phyloP scores from a whole-genome alignment of 1,140 invertebrate species.

The Drosophila setifemur region DNA sequence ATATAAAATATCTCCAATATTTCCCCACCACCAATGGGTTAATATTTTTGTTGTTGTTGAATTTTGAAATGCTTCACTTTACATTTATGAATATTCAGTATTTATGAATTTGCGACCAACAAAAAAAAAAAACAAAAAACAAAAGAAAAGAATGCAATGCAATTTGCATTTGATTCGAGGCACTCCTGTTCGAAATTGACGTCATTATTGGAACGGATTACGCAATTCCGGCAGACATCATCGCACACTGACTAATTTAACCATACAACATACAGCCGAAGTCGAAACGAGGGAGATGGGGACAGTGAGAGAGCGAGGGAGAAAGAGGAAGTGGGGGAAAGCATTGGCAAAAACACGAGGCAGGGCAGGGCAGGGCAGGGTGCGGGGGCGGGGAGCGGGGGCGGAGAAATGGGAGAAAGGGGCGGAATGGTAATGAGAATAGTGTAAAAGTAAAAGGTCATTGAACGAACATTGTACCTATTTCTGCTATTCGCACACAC shows the following conservation, averaged over 20 bases:
- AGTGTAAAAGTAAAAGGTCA: conserved; percentile 78
- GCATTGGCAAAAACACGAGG: not conserved
- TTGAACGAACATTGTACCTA: conserved; percentile 77
- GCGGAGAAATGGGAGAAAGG: conserved; percentile 7
- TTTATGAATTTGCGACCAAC: not conserved
- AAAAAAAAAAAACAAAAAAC: too few species aligned
- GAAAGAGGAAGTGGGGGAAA: conserved; percentile 8
- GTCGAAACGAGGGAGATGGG: conserved; percentile 11
- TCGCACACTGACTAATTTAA: conserved; percentile 62
- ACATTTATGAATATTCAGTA: too few species aligned
- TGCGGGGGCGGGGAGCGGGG: not conserved
- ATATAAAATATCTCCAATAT: too few species aligned
- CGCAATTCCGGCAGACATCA: conserved; percentile 49
- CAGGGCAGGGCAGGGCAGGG: too few species aligned
- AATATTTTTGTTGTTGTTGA: too few species aligned
- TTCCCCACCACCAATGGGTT: too few species aligned
- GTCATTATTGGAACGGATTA: conserved; percentile 58
- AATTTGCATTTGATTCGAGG: conserved; percentile 15
- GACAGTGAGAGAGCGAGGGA: not conserved
- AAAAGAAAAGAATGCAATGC: conserved; percentile 7
- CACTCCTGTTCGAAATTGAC: conserved; percentile 33
- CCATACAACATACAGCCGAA: conserved; percentile 25
- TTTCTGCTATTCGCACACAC: conserved; percentile 57
- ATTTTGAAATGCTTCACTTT: too few species aligned
- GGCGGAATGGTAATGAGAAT: conserved; percentile 42